Evolutionary conservation across 2,888 invertebrate species (phyloP).

Genomic region (Thymelicus acteon): DNA sequence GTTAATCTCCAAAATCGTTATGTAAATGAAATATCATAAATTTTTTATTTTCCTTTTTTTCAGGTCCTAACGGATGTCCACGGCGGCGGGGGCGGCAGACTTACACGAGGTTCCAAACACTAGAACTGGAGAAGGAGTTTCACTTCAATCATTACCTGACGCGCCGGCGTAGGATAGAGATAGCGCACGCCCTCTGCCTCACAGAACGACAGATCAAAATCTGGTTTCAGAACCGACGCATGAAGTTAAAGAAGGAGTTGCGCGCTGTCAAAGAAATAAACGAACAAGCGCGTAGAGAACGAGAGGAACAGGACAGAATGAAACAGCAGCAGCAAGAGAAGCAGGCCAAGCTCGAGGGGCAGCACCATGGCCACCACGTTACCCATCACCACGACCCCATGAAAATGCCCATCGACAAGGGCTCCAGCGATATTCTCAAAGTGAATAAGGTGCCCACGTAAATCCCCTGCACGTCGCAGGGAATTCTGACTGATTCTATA

Average conservation of each 20-base stretch:
- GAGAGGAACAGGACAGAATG: slow-evolving; percentile 96
- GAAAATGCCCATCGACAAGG: slow-evolving; percentile 90
- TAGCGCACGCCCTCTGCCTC: slow-evolving; percentile 97
- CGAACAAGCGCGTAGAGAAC: slow-evolving; percentile 95
- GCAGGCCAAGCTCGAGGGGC: slow-evolving; percentile 90
- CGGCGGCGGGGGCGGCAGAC: slow-evolving; percentile 97
- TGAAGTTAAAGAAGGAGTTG: slow-evolving; percentile 98
- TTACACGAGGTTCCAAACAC: slow-evolving; percentile 98
- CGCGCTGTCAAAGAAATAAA: slow-evolving; percentile 97
- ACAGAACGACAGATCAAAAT: slow-evolving; percentile 99
- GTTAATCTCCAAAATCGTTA: slow-evolving; percentile 13
- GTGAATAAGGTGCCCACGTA: slow-evolving; percentile 92
- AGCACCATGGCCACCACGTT: slow-evolving; percentile 89
- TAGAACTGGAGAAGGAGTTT: slow-evolving; percentile 99
- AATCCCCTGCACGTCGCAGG: slow-evolving; percentile 74
- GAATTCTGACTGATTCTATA: slow-evolving; percentile 83
- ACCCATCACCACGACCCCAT: slow-evolving; percentile 90
- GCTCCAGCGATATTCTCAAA: slow-evolving; percentile 90
- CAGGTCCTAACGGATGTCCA: slow-evolving; percentile 98
- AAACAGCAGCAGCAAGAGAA: slow-evolving; percentile 95
- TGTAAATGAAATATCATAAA: slow-evolving; percentile 40
- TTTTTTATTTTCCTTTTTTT: slow-evolving; percentile 66
- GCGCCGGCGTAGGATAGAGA: slow-evolving; percentile 97
- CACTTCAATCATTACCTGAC: slow-evolving; percentile 99
- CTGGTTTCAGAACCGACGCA: slow-evolving; percentile 98